A percentile compares a stretch with the other conserved stretches of the same genome.
Conservation (phyloP, 1,140 invertebrate species). For the Papilio dardanus region DNA sequence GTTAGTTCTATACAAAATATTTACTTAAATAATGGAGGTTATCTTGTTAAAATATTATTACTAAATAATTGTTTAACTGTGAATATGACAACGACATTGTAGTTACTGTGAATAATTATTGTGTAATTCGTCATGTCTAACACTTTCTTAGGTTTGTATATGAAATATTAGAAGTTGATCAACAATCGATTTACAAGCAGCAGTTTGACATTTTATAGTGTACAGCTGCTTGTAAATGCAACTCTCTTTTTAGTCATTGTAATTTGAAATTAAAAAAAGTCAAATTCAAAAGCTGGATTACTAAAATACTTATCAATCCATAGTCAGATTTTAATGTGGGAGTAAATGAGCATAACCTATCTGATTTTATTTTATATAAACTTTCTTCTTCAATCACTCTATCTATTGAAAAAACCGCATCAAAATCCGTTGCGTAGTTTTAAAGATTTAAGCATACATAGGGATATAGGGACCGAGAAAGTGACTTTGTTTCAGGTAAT, state of each 20-base stretch:
- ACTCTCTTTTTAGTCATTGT: background rate
- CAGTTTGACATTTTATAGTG: constrained; percentile 53
- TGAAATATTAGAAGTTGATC: constrained; percentile 54
- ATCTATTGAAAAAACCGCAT: too few relatives aligned
- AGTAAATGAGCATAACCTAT: too few relatives aligned
- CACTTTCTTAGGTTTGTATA: background rate
- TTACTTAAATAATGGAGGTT: background rate
- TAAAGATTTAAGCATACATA: too few relatives aligned
- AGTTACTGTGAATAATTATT: background rate
- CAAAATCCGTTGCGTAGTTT: too few relatives aligned
- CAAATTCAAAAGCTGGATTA: background rate
- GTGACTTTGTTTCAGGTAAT: background rate
- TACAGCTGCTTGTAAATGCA: background rate
- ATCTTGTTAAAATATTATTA: background rate
- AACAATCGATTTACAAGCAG: constrained; percentile 60
- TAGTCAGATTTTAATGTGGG: background rate
- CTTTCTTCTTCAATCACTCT: too few relatives aligned
- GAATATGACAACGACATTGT: background rate
- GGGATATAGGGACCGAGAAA: too few relatives aligned
- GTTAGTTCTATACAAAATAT: background rate
- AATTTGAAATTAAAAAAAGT: background rate
- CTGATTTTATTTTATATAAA: too few relatives aligned
- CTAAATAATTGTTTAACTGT: background rate
- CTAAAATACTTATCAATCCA: background rate
- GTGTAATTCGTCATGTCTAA: background rate